Conservation (phyloP, 2,797 vertebrate genomes). For the Sphenodon punctatus region DNA sequence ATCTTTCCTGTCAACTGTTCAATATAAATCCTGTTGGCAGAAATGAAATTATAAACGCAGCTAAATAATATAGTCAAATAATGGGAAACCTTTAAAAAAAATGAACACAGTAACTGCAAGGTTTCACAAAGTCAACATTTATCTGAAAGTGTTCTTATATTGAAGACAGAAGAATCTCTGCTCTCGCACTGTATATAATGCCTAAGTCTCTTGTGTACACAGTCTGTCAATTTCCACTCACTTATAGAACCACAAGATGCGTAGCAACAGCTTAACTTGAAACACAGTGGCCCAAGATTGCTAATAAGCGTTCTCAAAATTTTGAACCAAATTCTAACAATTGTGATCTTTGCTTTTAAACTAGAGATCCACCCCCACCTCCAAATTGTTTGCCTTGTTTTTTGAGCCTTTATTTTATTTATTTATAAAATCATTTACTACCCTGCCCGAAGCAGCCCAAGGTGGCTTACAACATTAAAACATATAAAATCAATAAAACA, state of each 20-base stretch:
- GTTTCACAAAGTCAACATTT: background rate
- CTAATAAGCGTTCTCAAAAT: background rate
- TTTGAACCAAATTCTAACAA: background rate
- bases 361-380: too few species aligned
- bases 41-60: conserved; percentile 5
- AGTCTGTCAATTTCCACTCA: background rate
- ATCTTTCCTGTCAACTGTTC: background rate
- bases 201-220: background rate
- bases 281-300: background rate
- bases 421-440: too few species aligned
- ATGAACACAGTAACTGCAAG: background rate
- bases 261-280: background rate
- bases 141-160: background rate
- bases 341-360: too few species aligned
- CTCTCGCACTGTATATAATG: background rate
- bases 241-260: background rate
- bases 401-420: too few species aligned
- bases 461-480: too few species aligned
- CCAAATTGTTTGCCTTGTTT: too few species aligned
- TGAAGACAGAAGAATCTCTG: background rate
- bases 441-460: too few species aligned
- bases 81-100: conserved; percentile 10
- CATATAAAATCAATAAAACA: too few species aligned
- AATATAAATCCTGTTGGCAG: background rate
- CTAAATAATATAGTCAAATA: background rate